phyloP scores from a whole-genome alignment of 2,113 vertebrate species.

The Tauraco erythrolophus region DNA sequence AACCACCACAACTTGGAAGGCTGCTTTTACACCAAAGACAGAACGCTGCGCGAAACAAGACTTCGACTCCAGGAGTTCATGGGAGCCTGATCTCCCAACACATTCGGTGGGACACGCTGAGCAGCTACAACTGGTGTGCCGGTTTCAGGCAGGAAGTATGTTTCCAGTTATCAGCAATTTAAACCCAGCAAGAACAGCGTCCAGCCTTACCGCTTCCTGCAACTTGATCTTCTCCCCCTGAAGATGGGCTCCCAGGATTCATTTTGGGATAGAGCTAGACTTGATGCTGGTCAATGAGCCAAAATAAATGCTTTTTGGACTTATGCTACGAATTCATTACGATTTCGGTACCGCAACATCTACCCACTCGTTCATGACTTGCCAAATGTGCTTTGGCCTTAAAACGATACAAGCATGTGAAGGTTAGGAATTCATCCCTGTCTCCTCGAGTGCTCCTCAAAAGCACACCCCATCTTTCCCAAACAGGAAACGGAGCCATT shows the following conservation, averaged over 20 bases:
- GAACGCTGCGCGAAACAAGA: background rate
- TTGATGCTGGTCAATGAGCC: background rate
- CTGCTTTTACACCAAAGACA: background rate
- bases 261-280: background rate
- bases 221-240: background rate
- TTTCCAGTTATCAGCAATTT: background rate
- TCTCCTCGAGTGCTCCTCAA: background rate
- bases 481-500: background rate
- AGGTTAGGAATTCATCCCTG: background rate
- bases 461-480: background rate
- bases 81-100: background rate
- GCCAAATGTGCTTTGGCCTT: background rate
- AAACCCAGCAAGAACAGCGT: background rate
- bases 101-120: background rate
- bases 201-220: background rate
- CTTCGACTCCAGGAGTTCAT: background rate
- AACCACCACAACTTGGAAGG: background rate
- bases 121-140: background rate
- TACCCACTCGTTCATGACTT: background rate
- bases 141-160: background rate
- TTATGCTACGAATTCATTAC: background rate
- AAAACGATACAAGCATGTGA: background rate
- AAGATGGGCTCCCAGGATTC: background rate
- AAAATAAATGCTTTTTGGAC: conserved; percentile 7
- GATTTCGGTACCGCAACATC: background rate